Evolutionary conservation across 2,113 vertebrate species (phyloP), one percentile per base, ranked within the genome.

Genomic region (Regulus satrapa): DNA sequence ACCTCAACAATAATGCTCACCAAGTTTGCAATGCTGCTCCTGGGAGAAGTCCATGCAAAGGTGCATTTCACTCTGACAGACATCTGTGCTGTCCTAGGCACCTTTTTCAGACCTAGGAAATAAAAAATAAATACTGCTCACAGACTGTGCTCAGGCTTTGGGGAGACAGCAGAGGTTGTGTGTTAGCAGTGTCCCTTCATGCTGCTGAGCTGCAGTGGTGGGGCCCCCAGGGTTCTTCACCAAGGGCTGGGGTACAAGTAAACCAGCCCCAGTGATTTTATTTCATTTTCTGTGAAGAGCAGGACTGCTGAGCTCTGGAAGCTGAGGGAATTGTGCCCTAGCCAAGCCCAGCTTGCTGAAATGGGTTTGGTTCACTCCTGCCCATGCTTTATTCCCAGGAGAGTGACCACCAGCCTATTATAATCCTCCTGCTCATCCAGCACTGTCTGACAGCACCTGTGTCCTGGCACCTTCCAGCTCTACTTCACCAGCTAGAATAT

Each of bases 351-450:
- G 25, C 74, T 34, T 36, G n/a, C 21, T 24, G 31, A 28, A 78
- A 24, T 6, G 19, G 7, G 3, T 40, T 87, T 43, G 40, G 7
- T 55, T 86, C 38, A 41, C 13, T 73, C 51, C n/a, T 67, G 19
- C 26, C 20, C 12, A 3, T n/a, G 52, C 10, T 55, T 75, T 29
- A 41, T 18, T 64, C 31, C 49, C 38, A 4, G 19, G 11, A 43
- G 13, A 29, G 14, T 0, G 1, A 67, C 5, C 46, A 48, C 12
- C 28, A 36, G 19, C 18, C 8, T 9, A 1, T 6, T 14, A 10
- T 11, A 36, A 52, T 16, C 24, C 18, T 41, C 23, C 38, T 79
- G 5, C 25, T 73, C 58, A 21, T 9, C 1, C 3, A 55, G 48
- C 48, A 67, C 13, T 7, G 4, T 12, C n/a, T 43, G 21, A 45